Evolutionary conservation across 2,888 invertebrate genomes (phyloP).

Genomic region (Lithophane leautieri): DNA sequence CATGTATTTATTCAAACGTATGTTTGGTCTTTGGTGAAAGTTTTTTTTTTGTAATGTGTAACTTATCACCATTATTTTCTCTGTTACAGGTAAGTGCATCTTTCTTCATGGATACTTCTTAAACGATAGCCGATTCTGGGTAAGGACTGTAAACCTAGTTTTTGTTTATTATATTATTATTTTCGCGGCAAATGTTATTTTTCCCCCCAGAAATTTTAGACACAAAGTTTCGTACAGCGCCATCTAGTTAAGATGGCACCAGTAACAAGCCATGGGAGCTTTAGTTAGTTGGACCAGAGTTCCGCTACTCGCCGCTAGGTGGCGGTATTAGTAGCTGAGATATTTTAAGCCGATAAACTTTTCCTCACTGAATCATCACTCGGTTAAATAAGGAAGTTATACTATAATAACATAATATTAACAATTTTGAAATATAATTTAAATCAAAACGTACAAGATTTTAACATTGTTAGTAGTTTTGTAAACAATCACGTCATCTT

Average conservation of each 20-base stretch:
- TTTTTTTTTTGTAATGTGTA: neutral
- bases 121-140: neutral
- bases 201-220: no score
- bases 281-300: slow-evolving; percentile 39
- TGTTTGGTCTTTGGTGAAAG: neutral
- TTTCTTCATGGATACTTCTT: neutral
- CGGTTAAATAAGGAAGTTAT: slow-evolving; percentile 28
- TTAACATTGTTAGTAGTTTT: slow-evolving; percentile 25
- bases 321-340: slow-evolving; percentile 28
- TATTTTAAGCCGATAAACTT: neutral
- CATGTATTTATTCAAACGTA: neutral
- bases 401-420: neutral
- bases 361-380: slow-evolving; percentile 20
- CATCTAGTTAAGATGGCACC: slow-evolving; percentile 68
- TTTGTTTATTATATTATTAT: no score
- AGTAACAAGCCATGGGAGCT: neutral
- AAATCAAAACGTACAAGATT: neutral
- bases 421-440: slow-evolving; percentile 3
- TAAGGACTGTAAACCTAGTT: slow-evolving; percentile 15
- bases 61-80: slow-evolving; percentile 22
- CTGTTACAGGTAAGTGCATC: slow-evolving; percentile 71
- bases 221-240: slow-evolving; percentile 67
- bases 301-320: slow-evolving; percentile 65
- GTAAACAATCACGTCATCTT: slow-evolving; percentile 30
- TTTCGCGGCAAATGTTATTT: no score